Evolutionary conservation across 2,797 vertebrate genomes (phyloP), one percentile per base, ranked within the genome.

Genomic region (Kryptopterus vitreolus): DNA sequence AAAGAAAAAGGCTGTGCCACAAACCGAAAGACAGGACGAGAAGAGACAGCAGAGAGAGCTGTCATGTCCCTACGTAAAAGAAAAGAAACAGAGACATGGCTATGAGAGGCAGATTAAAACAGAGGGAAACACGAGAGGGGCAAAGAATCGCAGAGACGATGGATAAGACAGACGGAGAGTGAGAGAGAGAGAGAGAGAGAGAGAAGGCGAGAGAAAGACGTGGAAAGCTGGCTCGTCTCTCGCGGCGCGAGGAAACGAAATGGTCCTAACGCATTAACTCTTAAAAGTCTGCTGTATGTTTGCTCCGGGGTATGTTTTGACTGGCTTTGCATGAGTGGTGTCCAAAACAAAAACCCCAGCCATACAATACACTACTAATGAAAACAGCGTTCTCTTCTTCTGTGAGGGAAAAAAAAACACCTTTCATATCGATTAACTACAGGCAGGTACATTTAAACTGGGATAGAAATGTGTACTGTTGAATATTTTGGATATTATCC

Each of bases 21-120:
- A 78, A 10, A 69, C 43, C 31, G 18, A 78, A 75, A 78, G 69
- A 80, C 78, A 82, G 55, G 66, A 75, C 65, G 33, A 29, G 7
- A 53, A 50, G 52, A 59, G 58, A 59, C 31, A 61, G 59, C 13
- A 29, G 13, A 77, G 38, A 68, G 76, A 57, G 48, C 57, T 48
- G 73, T 61, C 35, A 46, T 48, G 35, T 61, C 38, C n/a, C 55
- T 61, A 29, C 46, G 24, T 20, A 46, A 38, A 38, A 57, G 70
- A 57, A 55, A 72, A 38, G 52, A 72, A 55, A 53, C 48, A 72
- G 69, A 72, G 69, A 35, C 72, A 59, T 26, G n/a, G 55, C 24
- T 59, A 43, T n/a, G 24, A 75, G 13, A 58, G 33, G 35, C 71
- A 16, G 71, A 55, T 58, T 38, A 38, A 75, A 24, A 74, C 35